A percentile compares a stretch with the other conserved stretches of the same genome.
Evolutionary conservation across 2,113 vertebrate genomes (phyloP).

Genomic region (Solea senegalensis): DNA sequence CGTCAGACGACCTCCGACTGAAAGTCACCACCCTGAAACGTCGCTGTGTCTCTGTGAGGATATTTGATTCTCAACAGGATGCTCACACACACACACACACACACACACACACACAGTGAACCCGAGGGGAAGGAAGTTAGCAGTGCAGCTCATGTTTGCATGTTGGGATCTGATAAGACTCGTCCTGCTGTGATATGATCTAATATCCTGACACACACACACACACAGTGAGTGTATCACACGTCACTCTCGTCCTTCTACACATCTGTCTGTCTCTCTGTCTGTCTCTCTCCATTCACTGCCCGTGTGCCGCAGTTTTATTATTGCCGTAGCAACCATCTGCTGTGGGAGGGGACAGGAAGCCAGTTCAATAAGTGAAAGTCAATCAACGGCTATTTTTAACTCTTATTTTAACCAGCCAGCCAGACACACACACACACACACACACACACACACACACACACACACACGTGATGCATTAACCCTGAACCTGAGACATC

Average conservation of each 20-base stretch:
- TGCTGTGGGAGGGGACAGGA: conserved; percentile 42
- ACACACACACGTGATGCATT: too few relatives aligned
- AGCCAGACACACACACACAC: not conserved
- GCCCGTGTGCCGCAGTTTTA: conserved; percentile 9
- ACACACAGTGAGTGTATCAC: conserved; percentile 2
- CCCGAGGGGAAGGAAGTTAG: conserved; percentile 45
- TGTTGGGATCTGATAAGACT: conserved; percentile 63
- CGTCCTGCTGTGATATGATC: conserved; percentile 59
- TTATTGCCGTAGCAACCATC: conserved; percentile 48
- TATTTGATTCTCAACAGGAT: conserved; percentile 50
- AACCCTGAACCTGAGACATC: too few relatives aligned
- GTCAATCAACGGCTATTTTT: conserved; percentile 51
- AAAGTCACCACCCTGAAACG: conserved; percentile 17
- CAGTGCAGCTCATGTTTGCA: conserved; percentile 57
- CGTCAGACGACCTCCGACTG: conserved; percentile 11
- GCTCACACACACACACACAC: conserved; percentile 16
- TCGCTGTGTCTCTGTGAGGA: conserved; percentile 34
- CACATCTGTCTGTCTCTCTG: not conserved
- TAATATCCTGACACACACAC: conserved; percentile 45
- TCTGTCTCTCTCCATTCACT: not conserved
- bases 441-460: not conserved
- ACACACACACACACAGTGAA: conserved; percentile 7
- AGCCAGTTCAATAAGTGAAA: conserved; percentile 42
- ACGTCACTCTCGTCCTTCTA: not conserved
- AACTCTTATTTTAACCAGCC: conserved; percentile 8